Evolutionary conservation across 2,113 vertebrate species (phyloP).

Genomic region (Petromus typicus): DNA sequence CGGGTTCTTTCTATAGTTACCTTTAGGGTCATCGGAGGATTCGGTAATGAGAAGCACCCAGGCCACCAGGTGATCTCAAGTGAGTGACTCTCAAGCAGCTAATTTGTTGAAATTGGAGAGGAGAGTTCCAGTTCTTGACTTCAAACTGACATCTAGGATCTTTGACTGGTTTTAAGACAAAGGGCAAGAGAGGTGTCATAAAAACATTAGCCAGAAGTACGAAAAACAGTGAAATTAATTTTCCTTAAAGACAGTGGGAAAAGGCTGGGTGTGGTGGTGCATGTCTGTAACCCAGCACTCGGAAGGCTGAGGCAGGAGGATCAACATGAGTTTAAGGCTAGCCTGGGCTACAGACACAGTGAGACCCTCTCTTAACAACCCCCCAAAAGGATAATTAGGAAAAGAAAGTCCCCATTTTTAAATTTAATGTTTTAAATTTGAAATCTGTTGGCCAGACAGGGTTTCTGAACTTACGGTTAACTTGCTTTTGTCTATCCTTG

Average conservation of each 20-base stretch:
- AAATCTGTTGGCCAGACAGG: constrained; percentile 41
- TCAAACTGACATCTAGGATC: neutral
- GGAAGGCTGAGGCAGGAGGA: neutral
- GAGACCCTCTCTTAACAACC: neutral
- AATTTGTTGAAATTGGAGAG: neutral
- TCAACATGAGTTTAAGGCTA: neutral
- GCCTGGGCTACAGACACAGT: neutral
- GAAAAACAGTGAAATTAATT: constrained; percentile 63
- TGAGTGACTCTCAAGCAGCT: neutral
- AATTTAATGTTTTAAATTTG: constrained; percentile 55
- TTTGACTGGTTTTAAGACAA: constrained; percentile 74
- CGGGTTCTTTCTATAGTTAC: constrained; percentile 44
- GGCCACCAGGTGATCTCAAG: neutral
- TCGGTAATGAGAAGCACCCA: constrained; percentile 35
- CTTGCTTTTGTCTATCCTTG: constrained; percentile 57
- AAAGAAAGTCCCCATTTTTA: too few relatives aligned
- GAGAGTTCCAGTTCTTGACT: neutral
- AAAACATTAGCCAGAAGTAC: constrained; percentile 49
- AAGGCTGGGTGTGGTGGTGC: neutral
- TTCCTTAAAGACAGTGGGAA: constrained; percentile 77
- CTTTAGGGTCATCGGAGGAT: constrained; percentile 62
- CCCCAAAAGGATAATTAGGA: neutral
- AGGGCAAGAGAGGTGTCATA: constrained; percentile 62
- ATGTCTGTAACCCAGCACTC: neutral
- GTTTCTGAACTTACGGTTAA: constrained; percentile 35